phyloP scores from a whole-genome alignment of 2,797 vertebrate species.

The Pseudopleuronectes americanus region DNA sequence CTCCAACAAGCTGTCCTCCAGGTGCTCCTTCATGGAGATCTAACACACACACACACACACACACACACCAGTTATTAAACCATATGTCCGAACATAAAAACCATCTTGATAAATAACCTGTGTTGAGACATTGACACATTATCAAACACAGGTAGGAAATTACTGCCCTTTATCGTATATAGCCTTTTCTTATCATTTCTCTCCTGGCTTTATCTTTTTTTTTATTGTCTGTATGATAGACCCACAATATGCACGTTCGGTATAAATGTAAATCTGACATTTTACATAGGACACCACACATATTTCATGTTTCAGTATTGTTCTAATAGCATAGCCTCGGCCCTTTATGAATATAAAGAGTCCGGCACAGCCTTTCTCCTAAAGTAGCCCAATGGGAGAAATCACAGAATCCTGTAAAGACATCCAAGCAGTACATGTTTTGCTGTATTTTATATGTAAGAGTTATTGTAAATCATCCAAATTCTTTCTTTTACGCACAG shows the following conservation, averaged over 20 bases:
- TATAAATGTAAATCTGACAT: constrained; percentile 40
- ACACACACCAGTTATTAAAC: background rate
- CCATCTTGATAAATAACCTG: background rate
- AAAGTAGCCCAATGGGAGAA: background rate
- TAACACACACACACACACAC: constrained; percentile 32
- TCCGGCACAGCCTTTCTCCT: background rate
- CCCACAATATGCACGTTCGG: constrained; percentile 13
- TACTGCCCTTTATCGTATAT: constrained; percentile 2
- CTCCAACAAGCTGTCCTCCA: constrained; percentile 84
- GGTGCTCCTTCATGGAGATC: constrained; percentile 82
- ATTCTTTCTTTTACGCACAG: background rate
- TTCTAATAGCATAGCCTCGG: background rate
- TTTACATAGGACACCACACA: constrained; percentile 7
- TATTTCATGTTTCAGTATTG: constrained; percentile 20
- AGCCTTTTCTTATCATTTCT: constrained; percentile 9
- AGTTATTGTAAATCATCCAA: background rate
- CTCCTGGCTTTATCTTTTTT: background rate
- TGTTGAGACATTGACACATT: background rate
- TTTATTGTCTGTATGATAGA: constrained; percentile 1
- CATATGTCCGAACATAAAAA: background rate
- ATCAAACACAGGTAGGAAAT: background rate
- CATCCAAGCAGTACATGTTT: constrained; percentile 3
- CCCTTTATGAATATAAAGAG: constrained; percentile 2
- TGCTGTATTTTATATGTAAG: background rate
- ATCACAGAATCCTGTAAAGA: background rate